Evolutionary conservation across 2,113 vertebrate species (phyloP).

Genomic region (Cisticola juncidis): DNA sequence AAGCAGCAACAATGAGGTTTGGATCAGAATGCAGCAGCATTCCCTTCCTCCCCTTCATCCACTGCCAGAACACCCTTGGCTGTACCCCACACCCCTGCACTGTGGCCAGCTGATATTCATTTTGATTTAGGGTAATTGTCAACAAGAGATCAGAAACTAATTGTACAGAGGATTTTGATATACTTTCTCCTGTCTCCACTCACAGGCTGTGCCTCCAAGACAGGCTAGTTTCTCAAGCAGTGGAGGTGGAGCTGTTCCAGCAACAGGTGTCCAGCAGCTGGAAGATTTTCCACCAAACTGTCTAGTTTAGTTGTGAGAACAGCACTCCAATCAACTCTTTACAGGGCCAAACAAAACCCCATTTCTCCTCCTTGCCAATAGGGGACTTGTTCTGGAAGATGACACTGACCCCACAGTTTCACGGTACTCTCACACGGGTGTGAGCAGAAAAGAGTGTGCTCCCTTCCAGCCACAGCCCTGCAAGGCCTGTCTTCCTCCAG

Average conservation of each 20-base stretch:
- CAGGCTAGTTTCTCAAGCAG: not conserved
- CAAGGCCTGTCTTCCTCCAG: not conserved
- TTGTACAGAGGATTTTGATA: not conserved
- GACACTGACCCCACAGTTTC: not conserved
- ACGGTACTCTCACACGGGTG: fast-evolving
- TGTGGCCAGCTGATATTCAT: not conserved
- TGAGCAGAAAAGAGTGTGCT: fast-evolving
- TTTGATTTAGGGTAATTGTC: not conserved
- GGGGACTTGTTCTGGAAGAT: not conserved
- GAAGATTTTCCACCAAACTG: not conserved
- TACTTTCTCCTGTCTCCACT: not conserved
- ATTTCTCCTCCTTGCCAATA: not conserved
- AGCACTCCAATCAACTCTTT: not conserved
- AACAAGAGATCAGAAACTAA: not conserved
- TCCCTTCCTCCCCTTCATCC: not conserved
- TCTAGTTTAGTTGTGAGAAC: not conserved
- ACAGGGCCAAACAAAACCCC: fast-evolving
- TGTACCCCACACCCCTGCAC: not conserved
- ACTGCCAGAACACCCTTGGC: not conserved
- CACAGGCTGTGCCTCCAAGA: not conserved
- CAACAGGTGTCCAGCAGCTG: not conserved
- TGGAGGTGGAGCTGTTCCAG: not conserved
- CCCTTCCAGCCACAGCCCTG: not conserved
- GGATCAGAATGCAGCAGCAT: not conserved
- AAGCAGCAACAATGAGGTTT: not conserved